Base-by-base conservation (phyloP, 2,797 vertebrate species). In the Hydrolagus colliei region DNA sequence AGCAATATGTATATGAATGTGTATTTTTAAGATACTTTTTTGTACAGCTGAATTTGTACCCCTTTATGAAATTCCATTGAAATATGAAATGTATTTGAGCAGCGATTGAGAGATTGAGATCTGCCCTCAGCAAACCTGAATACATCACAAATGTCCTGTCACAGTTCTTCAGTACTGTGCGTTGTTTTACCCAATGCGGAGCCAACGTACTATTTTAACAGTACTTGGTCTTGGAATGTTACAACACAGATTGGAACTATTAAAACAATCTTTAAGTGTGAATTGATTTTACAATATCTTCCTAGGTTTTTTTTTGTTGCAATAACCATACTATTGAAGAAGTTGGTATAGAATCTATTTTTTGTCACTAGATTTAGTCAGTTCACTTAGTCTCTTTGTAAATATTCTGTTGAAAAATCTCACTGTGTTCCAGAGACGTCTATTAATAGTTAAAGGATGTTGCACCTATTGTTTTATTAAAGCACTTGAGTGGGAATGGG, bases 1-100 rank as follows among this genome's bases (percentile, higher is more conserved):
- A 88, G 88, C 87, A 89, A 88, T 87, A 89, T 88, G 85, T 86
- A 88, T 87, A 86, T 86, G 74, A 87, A 84, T 82, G 85, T 87
- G 86, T 87, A 85, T 87, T 90, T 71, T 90, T 84, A 71, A 68
- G 65, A 84, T 84, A 84, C 65, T 68, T 84, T 80, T 84, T 84
- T 84, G 79, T 84, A 84, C 79, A n/a, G 79, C 79, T 84, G 65
- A 84, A 71, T 71, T 84, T 84, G 65, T 84, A 84, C 32, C 79
- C 79, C 65, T 18, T 71, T 71, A 67, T 84, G 79, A 84, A 84
- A 84, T 71, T 67, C 79, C 41, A n/a, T 41, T 71, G 65, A 71
- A 71, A 67, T 82, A 68, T 71, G 65, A 84, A 71, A 71, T 65
- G 41, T 67, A 16, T 82, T 68, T 32, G 20, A 27, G 14, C 65